These are phyloP conservation scores for Patagioenas fasciata DNA, from an alignment of 2,113 vertebrate species.

Conservation along the genomic window DNA sequence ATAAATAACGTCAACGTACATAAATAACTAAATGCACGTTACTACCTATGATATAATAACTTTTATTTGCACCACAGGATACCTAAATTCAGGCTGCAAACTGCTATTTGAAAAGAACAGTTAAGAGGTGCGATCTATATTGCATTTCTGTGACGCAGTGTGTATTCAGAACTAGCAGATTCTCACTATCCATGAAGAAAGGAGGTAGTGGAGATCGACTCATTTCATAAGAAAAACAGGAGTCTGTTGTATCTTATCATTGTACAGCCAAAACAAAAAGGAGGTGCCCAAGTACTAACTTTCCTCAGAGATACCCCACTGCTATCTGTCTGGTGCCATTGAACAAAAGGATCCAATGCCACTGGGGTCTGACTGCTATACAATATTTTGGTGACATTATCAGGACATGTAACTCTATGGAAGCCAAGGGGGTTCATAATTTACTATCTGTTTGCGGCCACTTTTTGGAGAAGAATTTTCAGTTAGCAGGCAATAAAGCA, in stretches of 20 bases:
- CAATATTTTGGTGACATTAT: neutral
- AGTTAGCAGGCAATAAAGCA: neutral
- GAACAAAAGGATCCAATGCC: neutral
- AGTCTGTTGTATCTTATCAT: neutral
- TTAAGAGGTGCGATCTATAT: neutral
- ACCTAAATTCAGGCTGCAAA: neutral
- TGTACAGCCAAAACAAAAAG: conserved; percentile 46
- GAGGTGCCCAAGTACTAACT: neutral
- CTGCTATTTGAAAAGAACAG: neutral
- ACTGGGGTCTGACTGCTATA: neutral
- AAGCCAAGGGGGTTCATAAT: neutral
- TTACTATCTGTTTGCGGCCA: neutral
- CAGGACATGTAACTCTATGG: neutral
- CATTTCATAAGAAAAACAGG: neutral
- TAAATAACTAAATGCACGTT: neutral
- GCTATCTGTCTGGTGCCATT: neutral
- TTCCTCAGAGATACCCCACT: neutral
- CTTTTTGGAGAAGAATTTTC: neutral
- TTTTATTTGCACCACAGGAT: neutral
- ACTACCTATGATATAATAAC: neutral
- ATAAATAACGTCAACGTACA: neutral
- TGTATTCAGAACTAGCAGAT: neutral
- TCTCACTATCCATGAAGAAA: neutral
- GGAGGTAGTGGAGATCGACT: neutral
- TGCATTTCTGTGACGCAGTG: neutral